Conservation (phyloP, 2,888 invertebrate species). For the Glaucopsyche alexis region DNA sequence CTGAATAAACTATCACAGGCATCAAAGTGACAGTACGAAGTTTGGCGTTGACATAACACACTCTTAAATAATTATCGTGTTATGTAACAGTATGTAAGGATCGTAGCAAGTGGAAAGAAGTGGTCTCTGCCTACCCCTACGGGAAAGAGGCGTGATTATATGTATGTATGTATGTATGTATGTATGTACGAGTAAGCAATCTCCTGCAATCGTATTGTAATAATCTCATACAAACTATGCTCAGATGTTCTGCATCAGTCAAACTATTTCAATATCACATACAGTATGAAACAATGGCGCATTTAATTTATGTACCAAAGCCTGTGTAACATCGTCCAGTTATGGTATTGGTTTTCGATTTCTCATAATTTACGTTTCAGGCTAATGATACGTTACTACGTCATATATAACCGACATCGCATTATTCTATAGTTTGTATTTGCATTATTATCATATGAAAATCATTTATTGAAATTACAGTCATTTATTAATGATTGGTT, state of each 20-base stretch:
- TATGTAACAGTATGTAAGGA: too few relatives aligned
- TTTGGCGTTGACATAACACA: too few relatives aligned
- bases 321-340: constrained; percentile 31
- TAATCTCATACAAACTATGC: background rate
- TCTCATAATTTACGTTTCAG: constrained; percentile 36
- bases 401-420: constrained; percentile 18
- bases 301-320: constrained; percentile 27
- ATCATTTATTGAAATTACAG: constrained; percentile 16
- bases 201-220: too few relatives aligned
- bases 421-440: constrained; percentile 22
- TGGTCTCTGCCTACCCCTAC: too few relatives aligned
- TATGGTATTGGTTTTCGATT: constrained; percentile 37
- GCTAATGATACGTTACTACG: constrained; percentile 33
- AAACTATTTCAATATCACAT: constrained; percentile 21
- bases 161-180: too few relatives aligned
- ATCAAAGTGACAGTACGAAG: too few relatives aligned
- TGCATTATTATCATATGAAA: constrained; percentile 7
- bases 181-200: too few relatives aligned
- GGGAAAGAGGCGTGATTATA: too few relatives aligned
- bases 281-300: constrained; percentile 19
- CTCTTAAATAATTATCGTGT: too few relatives aligned
- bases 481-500: constrained; percentile 9
- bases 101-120: too few relatives aligned
- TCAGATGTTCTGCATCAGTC: background rate
- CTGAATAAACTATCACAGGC: too few relatives aligned